phyloP scores from a whole-genome alignment of 2,888 invertebrate species.

The Myopa tessellatipennis region DNA sequence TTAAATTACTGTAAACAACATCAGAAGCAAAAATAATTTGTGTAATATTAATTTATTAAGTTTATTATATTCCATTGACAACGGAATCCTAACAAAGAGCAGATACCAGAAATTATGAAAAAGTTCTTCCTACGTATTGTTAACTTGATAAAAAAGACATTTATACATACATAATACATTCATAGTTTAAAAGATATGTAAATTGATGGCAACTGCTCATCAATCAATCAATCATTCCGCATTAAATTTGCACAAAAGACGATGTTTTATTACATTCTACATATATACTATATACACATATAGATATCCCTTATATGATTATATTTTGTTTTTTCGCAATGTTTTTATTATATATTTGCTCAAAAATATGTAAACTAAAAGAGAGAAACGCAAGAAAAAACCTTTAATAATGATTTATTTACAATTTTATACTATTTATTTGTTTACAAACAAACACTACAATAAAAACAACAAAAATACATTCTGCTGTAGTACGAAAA shows the following conservation, averaged over 20 bases:
- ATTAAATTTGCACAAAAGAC: slow-evolving; percentile 39
- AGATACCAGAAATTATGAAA: slow-evolving; percentile 15
- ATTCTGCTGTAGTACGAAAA: slow-evolving; percentile 63
- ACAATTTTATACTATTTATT: slow-evolving; percentile 60
- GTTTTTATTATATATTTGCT: slow-evolving; percentile 46
- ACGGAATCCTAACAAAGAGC: slow-evolving; percentile 37
- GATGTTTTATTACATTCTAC: slow-evolving; percentile 38
- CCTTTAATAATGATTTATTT: slow-evolving; percentile 51
- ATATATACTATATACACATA: slow-evolving; percentile 38
- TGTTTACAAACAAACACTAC: slow-evolving; percentile 45
- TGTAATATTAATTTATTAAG: slow-evolving; percentile 60
- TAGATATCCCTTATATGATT: slow-evolving; percentile 2
- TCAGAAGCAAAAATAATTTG: slow-evolving; percentile 52
- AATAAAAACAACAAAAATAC: slow-evolving; percentile 43
- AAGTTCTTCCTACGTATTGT: not conserved
- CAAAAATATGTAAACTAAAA: slow-evolving; percentile 45
- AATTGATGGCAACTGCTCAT: slow-evolving; percentile 1
- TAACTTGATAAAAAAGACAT: slow-evolving; percentile 20
- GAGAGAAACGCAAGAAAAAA: slow-evolving; percentile 33
- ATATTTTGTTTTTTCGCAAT: slow-evolving; percentile 41
- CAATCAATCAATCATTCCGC: slow-evolving; percentile 42
- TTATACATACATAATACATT: not conserved
- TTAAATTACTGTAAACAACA: slow-evolving; percentile 44
- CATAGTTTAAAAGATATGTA: slow-evolving; percentile 10
- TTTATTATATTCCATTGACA: slow-evolving; percentile 47